Conservation (phyloP, 2,113 vertebrate genomes). For the Bettongia penicillata region DNA sequence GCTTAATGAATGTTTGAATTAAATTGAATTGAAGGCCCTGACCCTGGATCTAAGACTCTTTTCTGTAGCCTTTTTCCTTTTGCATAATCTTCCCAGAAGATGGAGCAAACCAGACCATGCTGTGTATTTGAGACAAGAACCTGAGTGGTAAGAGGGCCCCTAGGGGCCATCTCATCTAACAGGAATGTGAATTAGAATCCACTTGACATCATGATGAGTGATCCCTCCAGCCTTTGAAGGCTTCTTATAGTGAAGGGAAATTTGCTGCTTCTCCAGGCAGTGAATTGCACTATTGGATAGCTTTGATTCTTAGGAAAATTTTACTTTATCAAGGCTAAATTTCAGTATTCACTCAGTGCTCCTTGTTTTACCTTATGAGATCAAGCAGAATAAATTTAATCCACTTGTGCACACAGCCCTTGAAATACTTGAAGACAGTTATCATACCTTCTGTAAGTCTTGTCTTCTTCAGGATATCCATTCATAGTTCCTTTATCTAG, state of each 20-base stretch:
- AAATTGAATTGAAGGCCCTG: neutral
- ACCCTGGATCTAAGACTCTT: neutral
- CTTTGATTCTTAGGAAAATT: neutral
- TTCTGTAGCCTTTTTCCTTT: neutral
- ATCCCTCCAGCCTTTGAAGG: neutral
- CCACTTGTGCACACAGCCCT: neutral
- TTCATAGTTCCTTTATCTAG: neutral
- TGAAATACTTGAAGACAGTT: neutral
- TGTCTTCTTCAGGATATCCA: neutral
- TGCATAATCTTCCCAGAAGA: neutral
- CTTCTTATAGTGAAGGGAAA: neutral
- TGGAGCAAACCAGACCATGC: neutral
- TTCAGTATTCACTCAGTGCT: neutral
- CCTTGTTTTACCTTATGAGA: neutral
- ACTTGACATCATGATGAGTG: too few relatives aligned
- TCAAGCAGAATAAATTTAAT: neutral
- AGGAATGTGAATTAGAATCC: too few relatives aligned
- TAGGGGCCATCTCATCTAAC: too few relatives aligned
- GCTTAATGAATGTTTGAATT: neutral
- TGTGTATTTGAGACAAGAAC: too few relatives aligned
- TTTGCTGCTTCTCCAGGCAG: neutral
- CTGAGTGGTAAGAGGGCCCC: too few relatives aligned
- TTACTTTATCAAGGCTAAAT: neutral
- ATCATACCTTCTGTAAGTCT: neutral
- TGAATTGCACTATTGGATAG: neutral